Evolutionary conservation across 92 coral and sea anemone genomes (phyloP).

Genomic region (Heliopora coerulea): DNA sequence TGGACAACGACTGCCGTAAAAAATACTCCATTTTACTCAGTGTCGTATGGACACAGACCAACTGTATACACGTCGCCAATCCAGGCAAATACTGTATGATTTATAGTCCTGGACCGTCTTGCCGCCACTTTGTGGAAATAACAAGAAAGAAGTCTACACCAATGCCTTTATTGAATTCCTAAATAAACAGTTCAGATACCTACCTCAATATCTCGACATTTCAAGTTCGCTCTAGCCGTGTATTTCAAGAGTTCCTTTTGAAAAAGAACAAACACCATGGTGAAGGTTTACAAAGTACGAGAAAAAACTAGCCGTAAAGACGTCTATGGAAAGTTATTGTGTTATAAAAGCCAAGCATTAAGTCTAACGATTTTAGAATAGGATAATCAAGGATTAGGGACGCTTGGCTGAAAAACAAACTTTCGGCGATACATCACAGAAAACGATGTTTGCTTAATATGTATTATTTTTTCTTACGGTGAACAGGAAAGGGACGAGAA

Average conservation of each 20-base stretch:
- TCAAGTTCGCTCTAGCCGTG: conserved; percentile 82
- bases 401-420: not conserved
- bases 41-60: no score
- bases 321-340: not conserved
- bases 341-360: not conserved
- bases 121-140: no score
- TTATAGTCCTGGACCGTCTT: no score
- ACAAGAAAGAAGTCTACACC: no score
- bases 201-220: conserved; percentile 64
- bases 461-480: no score
- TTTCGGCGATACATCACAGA: not conserved
- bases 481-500: no score
- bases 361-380: not conserved
- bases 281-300: not conserved
- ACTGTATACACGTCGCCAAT: no score
- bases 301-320: not conserved
- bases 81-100: no score
- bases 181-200: conserved; percentile 8
- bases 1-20: no score
- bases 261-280: conserved; percentile 44
- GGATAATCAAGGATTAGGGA: conserved; percentile 3
- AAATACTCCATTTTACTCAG: no score
- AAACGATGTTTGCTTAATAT: no score
- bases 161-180: no score
- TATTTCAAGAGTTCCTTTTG: conserved; percentile 84